Evolutionary conservation across 2,113 vertebrate species (phyloP).

Genomic region (Tylochromis polylepis): DNA sequence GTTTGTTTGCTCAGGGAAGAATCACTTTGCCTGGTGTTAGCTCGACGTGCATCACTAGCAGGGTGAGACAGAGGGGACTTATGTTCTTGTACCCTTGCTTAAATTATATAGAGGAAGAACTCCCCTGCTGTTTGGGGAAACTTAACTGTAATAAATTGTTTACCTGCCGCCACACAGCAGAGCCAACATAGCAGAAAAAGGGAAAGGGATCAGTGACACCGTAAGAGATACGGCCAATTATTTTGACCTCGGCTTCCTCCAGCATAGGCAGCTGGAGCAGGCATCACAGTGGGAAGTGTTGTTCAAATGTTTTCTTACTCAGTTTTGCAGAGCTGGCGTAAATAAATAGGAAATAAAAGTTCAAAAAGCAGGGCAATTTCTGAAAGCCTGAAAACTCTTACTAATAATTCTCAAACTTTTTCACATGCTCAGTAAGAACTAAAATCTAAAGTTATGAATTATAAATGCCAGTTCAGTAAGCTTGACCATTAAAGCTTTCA

Average conservation of each 20-base stretch:
- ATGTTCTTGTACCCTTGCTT: constrained; percentile 18
- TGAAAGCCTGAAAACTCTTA: constrained; percentile 16
- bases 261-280: not conserved
- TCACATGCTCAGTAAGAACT: constrained; percentile 24
- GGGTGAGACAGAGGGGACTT: constrained; percentile 34
- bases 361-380: constrained; percentile 51
- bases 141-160: constrained; percentile 31
- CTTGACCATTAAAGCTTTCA: not conserved
- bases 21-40: constrained; percentile 45
- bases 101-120: constrained; percentile 32
- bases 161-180: constrained; percentile 19
- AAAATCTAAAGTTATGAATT: constrained; percentile 33
- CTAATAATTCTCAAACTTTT: constrained; percentile 24
- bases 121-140: constrained; percentile 1
- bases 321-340: not conserved
- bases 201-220: constrained; percentile 14
- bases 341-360: constrained; percentile 7
- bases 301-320: not conserved
- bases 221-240: constrained; percentile 43
- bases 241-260: constrained; percentile 38
- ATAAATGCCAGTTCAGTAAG: constrained; percentile 21
- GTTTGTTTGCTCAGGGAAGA: constrained; percentile 45
- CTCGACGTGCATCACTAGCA: constrained; percentile 31
- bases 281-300: constrained; percentile 4
- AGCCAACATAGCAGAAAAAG: not conserved